Base-by-base conservation (phyloP, 2,113 vertebrate genomes). In the Eulacestoma nigropectus region DNA sequence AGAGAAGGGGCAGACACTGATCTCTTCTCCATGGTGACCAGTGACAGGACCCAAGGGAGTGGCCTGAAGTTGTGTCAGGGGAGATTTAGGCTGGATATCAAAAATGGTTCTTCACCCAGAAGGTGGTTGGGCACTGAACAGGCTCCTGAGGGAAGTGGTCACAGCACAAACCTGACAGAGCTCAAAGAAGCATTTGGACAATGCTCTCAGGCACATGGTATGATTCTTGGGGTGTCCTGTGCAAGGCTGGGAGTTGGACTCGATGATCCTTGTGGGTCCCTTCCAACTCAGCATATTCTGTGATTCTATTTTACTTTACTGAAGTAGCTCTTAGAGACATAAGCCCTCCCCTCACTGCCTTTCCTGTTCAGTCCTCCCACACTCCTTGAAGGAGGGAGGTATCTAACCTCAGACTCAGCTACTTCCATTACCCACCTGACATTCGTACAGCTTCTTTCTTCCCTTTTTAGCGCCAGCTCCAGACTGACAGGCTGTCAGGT, bases 391-490 rank as follows among this genome's bases (percentile, higher is more conserved):
- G 44, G 33, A 79, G 39, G 13, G 25, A 93, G 26, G 10, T 33
- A 53, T 19, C 26, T 23, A 55, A 22, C 8, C 37, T 90, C 33
- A 57, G 32, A 44, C 13, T 41, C 32, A 18, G 16, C 33, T 53
- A 50, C 57, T 49, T 85, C 32, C 12, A 46, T 80, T 75, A 98
- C 98, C n/a, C 98, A 99, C 99, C 99, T 99, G 99, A 97, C 99
- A 99, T 95, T 99, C 99, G 21, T 99, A 99, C 62, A 99, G 98
- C 95, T 99, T 99, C 97, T 99, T 99, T 70, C 99, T 98, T 93
- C 99, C 99, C 85, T 99, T 99, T 97, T 99, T 99, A 95, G 99
- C 99, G 49, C 99, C 99, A 3, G 98, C 98, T 82, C 99, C 99
- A 76, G 99, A 99, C 95, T 99, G 99, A 97, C 99, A 99, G 44